Base-by-base conservation (phyloP, 2,888 invertebrate species). In the Serripes groenlandicus region DNA sequence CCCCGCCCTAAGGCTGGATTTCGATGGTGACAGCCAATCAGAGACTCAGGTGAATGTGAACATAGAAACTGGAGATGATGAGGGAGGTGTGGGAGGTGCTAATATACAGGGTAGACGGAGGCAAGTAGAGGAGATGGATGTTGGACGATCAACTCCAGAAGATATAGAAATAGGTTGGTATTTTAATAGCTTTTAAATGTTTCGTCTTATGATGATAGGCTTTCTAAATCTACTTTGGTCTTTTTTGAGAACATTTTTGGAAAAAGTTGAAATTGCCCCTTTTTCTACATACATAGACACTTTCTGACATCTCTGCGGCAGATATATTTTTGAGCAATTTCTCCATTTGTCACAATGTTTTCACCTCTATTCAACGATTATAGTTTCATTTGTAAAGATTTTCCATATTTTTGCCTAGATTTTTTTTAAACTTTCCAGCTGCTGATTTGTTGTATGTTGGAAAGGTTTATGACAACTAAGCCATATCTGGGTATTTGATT, bases 1-100 rank as follows among this genome's bases (percentile, higher is more conserved):
- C 52, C 88, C 86, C 0, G 79, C 81, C n/a, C 54, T 83, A 4
- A 81, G 75, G 75, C 75, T 80, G 34, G 83, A 86, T 35, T 81
- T 83, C 75, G 81, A 75, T 35, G 78, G 49, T 18, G 87, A 78
- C 0, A 42, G 74, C 23, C 71, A 66, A 11, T 21, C 37, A 32
- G 78, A 37, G 28, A 42, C 66, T 37, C 23, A 66, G 18, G 66
- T 66, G 56, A 54, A 26, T 64, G 58, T 52, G 56, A 49, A 74
- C 18, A 34, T 42, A 28, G 37, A 23, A 21, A 37, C 5, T 1
- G 73, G 56, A 9, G 5, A 23, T 21, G 71, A 62, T 34, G 15
- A 32, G 5, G 26, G 60, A 54, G 52, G 42, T 18, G 56, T 37
- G 42, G 73, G 49, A 15, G 11, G 28, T 21, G 71, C 32, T 3